phyloP scores from a whole-genome alignment of 2,797 vertebrate species.

The Spheniscus humboldti region DNA sequence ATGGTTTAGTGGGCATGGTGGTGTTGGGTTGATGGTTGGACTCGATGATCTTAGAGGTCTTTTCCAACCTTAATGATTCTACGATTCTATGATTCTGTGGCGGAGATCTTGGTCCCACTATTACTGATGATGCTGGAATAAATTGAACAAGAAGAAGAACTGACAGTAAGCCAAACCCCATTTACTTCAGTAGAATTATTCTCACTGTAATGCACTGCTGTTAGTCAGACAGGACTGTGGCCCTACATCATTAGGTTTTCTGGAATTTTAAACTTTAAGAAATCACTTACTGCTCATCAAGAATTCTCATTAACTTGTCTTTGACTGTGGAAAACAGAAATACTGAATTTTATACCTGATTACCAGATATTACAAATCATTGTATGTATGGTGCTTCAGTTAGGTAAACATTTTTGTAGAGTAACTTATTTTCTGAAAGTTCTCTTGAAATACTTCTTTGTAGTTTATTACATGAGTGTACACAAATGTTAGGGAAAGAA shows the following conservation, averaged over 20 bases:
- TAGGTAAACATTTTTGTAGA: neutral
- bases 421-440: slow-evolving; percentile 5
- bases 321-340: neutral
- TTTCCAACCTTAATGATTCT: no score
- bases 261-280: neutral
- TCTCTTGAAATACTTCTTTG: neutral
- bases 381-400: neutral
- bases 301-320: neutral
- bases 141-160: neutral
- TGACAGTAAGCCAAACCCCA: neutral
- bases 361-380: neutral
- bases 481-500: slow-evolving; percentile 39
- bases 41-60: no score
- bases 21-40: no score
- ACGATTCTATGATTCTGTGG: no score
- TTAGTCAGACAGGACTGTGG: neutral
- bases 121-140: neutral
- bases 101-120: neutral
- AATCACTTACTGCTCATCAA: neutral
- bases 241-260: neutral
- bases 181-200: neutral
- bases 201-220: neutral
- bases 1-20: no score
- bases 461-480: slow-evolving; percentile 18
- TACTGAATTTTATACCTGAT: neutral